These are phyloP conservation scores for Serilophus lunatus DNA, from an alignment of 2,113 vertebrate genomes.

Conservation along the genomic window DNA sequence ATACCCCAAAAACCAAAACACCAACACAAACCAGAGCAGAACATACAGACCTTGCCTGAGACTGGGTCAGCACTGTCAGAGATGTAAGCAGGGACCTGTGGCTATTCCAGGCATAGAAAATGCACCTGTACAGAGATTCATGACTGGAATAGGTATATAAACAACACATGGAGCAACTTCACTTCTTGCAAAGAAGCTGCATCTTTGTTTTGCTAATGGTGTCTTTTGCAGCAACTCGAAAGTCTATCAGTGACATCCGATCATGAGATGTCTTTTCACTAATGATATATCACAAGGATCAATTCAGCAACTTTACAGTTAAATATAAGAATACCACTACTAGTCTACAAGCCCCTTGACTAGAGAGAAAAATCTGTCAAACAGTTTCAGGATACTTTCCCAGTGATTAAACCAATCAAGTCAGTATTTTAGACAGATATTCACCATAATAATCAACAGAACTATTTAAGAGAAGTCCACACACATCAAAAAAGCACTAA, in stretches of 20 bases:
- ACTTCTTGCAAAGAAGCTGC: not conserved
- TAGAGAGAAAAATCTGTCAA: not conserved
- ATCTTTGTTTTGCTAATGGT: not conserved
- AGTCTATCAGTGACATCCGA: not conserved
- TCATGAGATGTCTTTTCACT: not conserved
- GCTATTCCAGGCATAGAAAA: not conserved
- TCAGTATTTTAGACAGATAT: not conserved
- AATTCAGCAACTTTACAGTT: not conserved
- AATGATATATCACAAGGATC: not conserved
- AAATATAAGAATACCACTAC: accelerated
- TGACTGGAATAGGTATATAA: not conserved
- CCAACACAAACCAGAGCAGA: not conserved
- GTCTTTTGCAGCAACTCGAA: not conserved
- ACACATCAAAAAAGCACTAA: not conserved
- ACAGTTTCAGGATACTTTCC: not conserved
- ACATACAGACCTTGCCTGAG: not conserved
- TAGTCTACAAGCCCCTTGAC: not conserved
- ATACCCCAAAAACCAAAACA: too few species aligned
- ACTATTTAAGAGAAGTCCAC: not conserved
- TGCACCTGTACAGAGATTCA: not conserved
- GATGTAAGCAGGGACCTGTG: not conserved
- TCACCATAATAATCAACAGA: not conserved
- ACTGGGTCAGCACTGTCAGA: not conserved
- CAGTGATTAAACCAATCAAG: not conserved
- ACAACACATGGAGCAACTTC: not conserved